Base-by-base conservation (phyloP, 2,797 vertebrate genomes). In the Rhinophrynus dorsalis region DNA sequence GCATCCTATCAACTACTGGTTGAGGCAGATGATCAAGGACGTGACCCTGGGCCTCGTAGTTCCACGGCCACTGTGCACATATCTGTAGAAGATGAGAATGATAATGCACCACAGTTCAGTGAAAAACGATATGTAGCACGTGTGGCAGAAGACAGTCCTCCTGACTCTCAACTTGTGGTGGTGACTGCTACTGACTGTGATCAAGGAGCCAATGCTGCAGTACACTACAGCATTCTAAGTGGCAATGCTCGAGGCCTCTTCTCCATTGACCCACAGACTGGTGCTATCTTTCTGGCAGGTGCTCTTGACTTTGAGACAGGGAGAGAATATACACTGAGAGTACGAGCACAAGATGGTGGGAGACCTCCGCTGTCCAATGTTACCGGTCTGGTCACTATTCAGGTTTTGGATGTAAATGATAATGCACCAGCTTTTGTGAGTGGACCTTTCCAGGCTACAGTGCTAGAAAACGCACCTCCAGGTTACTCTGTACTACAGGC, bases 181-280 rank as follows among this genome's bases (percentile, higher is more conserved):
- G 94, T 98, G 61, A 94, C 85, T 0, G 96, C 96, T 40, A 94
- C 93, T 0, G 97, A 99, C 58, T 78, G 87, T 24, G 97, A 99
- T 83, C 85, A 89, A 63, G 94, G 95, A 11, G 94, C 89, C 80
- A 98, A 98, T 0, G 95, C 96, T 0, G 72, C 94, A 2, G 94
- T 98, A 13, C 96, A 98, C 75, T 99, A 97, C 65, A 98, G 96
- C 87, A 98, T 99, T 76, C 93, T 98, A 92, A 98, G 97, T 0
- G 97, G 97, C 20, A 99, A 99, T 71, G 94, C 93, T 7, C 86
- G 94, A 0, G 96, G 97, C 0, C 96, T 98, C 81, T 99, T 99
- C 75, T 98, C 98, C 72, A 93, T 99, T 0, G 96, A 99, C 0
- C 93, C 96, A 0, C 95, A 97, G 83, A 96, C 93, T 0, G 96